phyloP scores from a whole-genome alignment of 1,140 invertebrate genomes.

The Cydia strobilella region DNA sequence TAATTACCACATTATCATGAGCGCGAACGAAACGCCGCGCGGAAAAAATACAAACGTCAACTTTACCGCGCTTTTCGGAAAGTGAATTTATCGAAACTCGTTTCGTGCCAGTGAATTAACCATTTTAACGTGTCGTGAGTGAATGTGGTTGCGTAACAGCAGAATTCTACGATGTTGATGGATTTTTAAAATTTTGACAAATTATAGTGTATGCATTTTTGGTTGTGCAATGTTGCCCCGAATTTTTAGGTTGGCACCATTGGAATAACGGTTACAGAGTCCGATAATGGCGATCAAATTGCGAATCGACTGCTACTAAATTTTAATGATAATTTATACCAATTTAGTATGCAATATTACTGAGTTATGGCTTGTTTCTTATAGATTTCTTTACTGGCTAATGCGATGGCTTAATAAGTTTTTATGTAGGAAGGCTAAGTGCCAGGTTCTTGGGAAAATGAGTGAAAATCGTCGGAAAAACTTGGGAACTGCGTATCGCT shows the following conservation, averaged over 20 bases:
- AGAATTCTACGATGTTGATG: conserved; percentile 52
- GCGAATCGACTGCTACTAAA: conserved; percentile 23
- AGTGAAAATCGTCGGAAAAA: conserved; percentile 56
- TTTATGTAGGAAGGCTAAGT: conserved; percentile 40
- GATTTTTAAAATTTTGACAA: conserved; percentile 40
- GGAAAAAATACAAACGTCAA: conserved; percentile 45
- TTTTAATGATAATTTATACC: conserved; percentile 17
- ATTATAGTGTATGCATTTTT: conserved; percentile 24
- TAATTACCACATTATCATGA: conserved; percentile 57
- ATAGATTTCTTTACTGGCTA: conserved; percentile 37
- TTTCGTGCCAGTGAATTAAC: conserved; percentile 72
- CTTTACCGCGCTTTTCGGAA: conserved; percentile 46
- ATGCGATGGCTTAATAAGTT: conserved; percentile 26
- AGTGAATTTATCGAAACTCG: conserved; percentile 53
- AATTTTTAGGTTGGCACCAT: conserved; percentile 28
- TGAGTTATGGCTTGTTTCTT: conserved; percentile 42
- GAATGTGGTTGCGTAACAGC: conserved; percentile 71
- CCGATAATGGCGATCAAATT: conserved; percentile 20
- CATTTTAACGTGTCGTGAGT: conserved; percentile 64
- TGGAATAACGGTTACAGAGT: conserved; percentile 4
- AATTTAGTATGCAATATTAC: conserved; percentile 17
- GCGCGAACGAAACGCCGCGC: conserved; percentile 40
- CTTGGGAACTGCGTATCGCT: conserved; percentile 46
- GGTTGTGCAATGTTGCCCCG: conserved; percentile 19
- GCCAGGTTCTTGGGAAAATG: conserved; percentile 29